Conservation (phyloP, 2,113 vertebrate species). For the Anhinga anhinga region DNA sequence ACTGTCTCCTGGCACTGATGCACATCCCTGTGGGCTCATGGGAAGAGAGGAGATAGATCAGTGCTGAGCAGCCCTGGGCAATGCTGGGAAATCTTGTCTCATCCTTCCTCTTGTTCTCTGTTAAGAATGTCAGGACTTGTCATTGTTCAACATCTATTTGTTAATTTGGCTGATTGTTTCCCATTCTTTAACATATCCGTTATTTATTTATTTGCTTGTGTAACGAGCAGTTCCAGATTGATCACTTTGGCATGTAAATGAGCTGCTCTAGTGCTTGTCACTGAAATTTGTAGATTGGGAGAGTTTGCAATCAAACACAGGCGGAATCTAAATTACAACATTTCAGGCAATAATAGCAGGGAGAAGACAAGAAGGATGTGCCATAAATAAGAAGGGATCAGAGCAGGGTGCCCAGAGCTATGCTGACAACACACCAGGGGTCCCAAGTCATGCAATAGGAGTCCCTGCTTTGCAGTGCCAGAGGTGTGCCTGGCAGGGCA, state of each 20-base stretch:
- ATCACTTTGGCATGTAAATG: slow-evolving; percentile 45
- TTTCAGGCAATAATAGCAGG: not conserved
- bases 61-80: not conserved
- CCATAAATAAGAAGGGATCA: not conserved
- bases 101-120: not conserved
- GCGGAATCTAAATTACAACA: slow-evolving; percentile 28
- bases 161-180: slow-evolving; percentile 34
- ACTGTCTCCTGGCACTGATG: not conserved
- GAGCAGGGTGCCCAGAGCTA: not conserved
- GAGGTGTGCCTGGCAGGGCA: not conserved
- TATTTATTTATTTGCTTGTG: slow-evolving; percentile 36
- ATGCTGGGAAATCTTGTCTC: not conserved
- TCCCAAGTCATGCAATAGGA: not conserved
- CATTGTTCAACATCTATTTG: not conserved
- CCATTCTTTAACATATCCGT: not conserved
- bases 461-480: not conserved
- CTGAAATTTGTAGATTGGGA: slow-evolving; percentile 16
- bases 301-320: slow-evolving; percentile 59
- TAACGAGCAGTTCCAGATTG: not conserved
- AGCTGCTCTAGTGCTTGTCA: slow-evolving; percentile 15
- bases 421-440: not conserved
- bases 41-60: not conserved
- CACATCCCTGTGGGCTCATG: not conserved
- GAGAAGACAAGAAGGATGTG: not conserved
- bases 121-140: not conserved